Conservation (phyloP, 2,113 vertebrate genomes). For the Phrynosoma platyrhinos region DNA sequence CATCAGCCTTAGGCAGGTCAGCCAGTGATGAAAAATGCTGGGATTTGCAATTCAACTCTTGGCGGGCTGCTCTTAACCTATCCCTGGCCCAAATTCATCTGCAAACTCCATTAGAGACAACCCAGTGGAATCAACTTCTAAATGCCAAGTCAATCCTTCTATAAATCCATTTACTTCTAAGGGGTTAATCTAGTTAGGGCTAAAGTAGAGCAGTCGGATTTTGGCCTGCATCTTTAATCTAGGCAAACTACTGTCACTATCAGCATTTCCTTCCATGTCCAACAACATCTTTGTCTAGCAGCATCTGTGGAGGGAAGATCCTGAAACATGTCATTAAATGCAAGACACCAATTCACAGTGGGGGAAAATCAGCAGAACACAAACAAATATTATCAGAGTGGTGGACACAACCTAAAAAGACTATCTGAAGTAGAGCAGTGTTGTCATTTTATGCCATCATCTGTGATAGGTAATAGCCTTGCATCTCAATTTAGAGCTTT, state of each 20-base stretch:
- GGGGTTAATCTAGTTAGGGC: no score
- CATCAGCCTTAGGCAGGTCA: no score
- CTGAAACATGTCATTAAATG: background rate
- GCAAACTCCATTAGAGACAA: no score
- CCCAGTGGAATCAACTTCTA: no score
- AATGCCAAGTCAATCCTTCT: no score
- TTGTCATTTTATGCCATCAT: conserved; percentile 32
- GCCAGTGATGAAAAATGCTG: no score
- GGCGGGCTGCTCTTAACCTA: no score
- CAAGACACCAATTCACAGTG: background rate
- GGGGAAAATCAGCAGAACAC: background rate
- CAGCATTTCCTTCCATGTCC: background rate
- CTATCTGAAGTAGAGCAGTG: conserved; percentile 13
- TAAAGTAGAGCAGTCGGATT: background rate
- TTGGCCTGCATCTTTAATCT: background rate
- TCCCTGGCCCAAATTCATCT: no score
- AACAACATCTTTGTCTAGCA: background rate
- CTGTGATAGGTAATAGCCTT: background rate
- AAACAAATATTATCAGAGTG: background rate
- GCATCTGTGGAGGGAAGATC: background rate
- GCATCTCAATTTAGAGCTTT: conserved; percentile 51
- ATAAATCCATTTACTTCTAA: no score
- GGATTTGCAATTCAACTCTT: no score
- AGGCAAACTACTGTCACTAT: background rate
- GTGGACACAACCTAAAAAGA: background rate